A percentile compares a stretch with the other conserved stretches of the same genome.
phyloP scores from a whole-genome alignment of 1,140 invertebrate genomes.

The Lerema accius region DNA sequence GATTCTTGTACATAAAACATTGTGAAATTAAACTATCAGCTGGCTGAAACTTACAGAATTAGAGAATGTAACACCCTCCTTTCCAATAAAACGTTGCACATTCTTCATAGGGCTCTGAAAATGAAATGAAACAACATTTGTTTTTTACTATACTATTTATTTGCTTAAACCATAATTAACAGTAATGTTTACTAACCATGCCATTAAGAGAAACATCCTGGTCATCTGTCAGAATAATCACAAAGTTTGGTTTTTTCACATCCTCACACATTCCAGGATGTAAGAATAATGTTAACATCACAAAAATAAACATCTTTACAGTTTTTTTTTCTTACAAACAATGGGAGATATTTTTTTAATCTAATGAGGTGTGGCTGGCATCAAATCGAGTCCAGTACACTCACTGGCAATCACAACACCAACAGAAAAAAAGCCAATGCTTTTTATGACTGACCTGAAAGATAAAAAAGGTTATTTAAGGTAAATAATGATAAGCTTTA shows the following conservation, averaged over 20 bases:
- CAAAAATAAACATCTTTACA: conserved; percentile 64
- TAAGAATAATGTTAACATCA: conserved; percentile 54
- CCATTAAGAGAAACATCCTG: conserved; percentile 91
- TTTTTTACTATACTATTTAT: conserved; percentile 63
- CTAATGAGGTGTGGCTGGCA: conserved; percentile 82
- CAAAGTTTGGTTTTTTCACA: conserved; percentile 86
- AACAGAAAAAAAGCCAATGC: conserved; percentile 86
- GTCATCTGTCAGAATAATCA: conserved; percentile 93
- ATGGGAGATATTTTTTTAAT: conserved; percentile 24
- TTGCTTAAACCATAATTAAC: conserved; percentile 45
- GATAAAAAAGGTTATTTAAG: conserved; percentile 49
- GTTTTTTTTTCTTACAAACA: conserved; percentile 33
- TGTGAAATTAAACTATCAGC: no score
- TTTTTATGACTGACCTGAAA: conserved; percentile 88
- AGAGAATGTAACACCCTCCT: conserved; percentile 86
- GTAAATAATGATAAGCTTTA: conserved; percentile 24
- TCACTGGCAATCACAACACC: conserved; percentile 87
- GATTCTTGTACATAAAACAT: no score
- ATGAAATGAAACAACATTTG: conserved; percentile 64
- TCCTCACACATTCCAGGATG: conserved; percentile 45
- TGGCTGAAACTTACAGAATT: conserved; percentile 88
- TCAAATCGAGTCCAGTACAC: conserved; percentile 86
- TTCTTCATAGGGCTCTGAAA: conserved; percentile 87
- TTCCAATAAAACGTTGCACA: conserved; percentile 84
- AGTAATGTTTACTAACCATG: conserved; percentile 84